Evolutionary conservation across 2,797 vertebrate species (phyloP).

Genomic region (Phataginus tricuspis): DNA sequence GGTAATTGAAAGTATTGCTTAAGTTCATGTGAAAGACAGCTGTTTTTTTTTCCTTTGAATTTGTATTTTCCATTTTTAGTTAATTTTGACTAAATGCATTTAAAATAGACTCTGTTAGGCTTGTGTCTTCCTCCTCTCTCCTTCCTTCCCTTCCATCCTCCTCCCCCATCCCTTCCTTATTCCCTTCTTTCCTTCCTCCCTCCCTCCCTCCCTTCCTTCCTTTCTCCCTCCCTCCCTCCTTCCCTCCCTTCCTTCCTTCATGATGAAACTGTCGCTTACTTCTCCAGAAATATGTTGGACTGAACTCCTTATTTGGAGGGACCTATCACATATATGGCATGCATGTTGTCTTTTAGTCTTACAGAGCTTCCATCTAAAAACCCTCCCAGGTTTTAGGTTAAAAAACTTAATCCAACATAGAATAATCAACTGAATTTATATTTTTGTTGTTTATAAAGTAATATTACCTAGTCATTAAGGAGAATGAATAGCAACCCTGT

Average conservation of each 20-base stretch:
- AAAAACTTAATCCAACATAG: slow-evolving; percentile 11
- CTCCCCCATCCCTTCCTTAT: no score
- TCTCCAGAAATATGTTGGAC: background rate
- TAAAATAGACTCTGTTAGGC: background rate
- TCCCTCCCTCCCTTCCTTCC: no score
- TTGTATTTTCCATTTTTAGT: background rate
- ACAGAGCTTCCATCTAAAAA: background rate
- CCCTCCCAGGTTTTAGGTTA: background rate
- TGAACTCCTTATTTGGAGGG: background rate
- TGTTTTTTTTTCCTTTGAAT: background rate
- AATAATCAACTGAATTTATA: background rate
- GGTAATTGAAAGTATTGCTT: background rate
- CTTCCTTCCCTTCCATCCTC: no score
- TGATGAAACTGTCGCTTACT: background rate
- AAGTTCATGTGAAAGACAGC: background rate
- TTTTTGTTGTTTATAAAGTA: slow-evolving; percentile 16
- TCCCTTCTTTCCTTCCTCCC: no score
- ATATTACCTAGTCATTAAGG: background rate
- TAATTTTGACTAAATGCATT: background rate
- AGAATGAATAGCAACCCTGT: background rate
- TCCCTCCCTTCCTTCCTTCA: no score
- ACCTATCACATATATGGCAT: background rate
- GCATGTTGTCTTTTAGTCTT: background rate
- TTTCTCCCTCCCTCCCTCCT: no score
- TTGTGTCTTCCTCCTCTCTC: background rate